Conservation (phyloP, 2,113 vertebrate genomes). For the Burhinus oedicnemus region DNA sequence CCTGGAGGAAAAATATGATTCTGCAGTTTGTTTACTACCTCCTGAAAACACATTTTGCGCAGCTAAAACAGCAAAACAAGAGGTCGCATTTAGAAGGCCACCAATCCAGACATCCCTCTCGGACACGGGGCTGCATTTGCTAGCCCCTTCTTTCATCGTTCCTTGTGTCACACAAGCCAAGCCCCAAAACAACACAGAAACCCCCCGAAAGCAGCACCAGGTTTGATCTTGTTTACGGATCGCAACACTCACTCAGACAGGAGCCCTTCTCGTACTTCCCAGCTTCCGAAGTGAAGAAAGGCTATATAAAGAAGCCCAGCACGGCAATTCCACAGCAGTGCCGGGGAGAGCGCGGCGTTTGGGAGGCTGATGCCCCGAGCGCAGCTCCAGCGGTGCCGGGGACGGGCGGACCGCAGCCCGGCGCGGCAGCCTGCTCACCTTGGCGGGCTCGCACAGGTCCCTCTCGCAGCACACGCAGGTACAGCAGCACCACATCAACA, state of each 20-base stretch:
- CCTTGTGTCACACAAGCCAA: neutral
- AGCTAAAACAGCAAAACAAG: neutral
- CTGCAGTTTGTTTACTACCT: conserved; percentile 46
- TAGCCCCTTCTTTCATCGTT: neutral
- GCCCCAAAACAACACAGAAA: neutral
- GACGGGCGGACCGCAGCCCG: too few relatives aligned
- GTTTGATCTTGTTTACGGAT: neutral
- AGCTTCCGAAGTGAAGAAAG: too few relatives aligned
- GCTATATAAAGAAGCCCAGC: too few relatives aligned
- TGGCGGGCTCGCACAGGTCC: conserved; percentile 53
- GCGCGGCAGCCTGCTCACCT: conserved; percentile 75
- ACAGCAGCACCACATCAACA: conserved; percentile 76
- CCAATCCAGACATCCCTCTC: neutral
- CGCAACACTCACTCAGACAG: conserved; percentile 38
- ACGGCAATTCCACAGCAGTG: too few relatives aligned
- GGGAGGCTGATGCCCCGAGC: too few relatives aligned
- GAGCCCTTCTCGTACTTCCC: conserved; percentile 38
- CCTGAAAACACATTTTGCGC: neutral
- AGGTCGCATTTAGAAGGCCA: neutral
- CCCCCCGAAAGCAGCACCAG: neutral
- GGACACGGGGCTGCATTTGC: conserved; percentile 13
- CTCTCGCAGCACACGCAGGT: conserved; percentile 67
- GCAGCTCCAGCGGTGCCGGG: too few relatives aligned
- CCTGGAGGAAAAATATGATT: conserved; percentile 25
- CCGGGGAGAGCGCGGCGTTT: too few relatives aligned